phyloP scores from a whole-genome alignment of 2,888 invertebrate species.

The Neelides folsomi region DNA sequence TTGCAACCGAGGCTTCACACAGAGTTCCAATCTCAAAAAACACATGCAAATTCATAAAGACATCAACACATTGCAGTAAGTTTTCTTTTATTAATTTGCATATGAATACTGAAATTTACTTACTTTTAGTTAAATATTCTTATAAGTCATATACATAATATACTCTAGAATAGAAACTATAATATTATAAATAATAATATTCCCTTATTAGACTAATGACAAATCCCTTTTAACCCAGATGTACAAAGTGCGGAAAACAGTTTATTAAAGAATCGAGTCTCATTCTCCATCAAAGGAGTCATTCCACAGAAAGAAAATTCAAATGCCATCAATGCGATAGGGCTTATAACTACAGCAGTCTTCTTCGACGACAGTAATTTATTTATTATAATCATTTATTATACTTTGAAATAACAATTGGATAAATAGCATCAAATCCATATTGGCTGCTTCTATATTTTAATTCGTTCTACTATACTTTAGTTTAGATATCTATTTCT shows the following conservation, averaged over 20 bases:
- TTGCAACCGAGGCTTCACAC: slow-evolving; percentile 26
- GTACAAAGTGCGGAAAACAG: slow-evolving; percentile 26
- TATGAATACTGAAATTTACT: slow-evolving; percentile 1
- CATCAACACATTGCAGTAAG: slow-evolving; percentile 29
- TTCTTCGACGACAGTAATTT: slow-evolving; percentile 22
- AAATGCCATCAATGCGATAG: slow-evolving; percentile 27
- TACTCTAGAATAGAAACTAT: too few relatives aligned
- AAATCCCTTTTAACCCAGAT: slow-evolving; percentile 11
- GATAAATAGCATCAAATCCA: neutral
- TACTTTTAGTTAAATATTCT: too few relatives aligned
- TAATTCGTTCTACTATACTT: too few relatives aligned
- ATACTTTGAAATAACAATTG: too few relatives aligned
- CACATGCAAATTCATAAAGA: slow-evolving; percentile 32
- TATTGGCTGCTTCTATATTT: neutral
- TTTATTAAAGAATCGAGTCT: slow-evolving; percentile 30
- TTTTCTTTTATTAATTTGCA: slow-evolving; percentile 1
- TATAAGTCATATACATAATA: too few relatives aligned
- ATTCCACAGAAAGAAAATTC: slow-evolving; percentile 28
- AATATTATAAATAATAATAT: too few relatives aligned
- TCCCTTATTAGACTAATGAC: neutral
- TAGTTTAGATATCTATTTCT: too few relatives aligned
- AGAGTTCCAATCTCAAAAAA: slow-evolving; percentile 32
- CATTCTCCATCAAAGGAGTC: slow-evolving; percentile 29
- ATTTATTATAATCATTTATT: neutral
- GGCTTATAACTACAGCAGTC: slow-evolving; percentile 32